Base-by-base conservation (phyloP, 2,113 vertebrate genomes). In the Cairina moschata region DNA sequence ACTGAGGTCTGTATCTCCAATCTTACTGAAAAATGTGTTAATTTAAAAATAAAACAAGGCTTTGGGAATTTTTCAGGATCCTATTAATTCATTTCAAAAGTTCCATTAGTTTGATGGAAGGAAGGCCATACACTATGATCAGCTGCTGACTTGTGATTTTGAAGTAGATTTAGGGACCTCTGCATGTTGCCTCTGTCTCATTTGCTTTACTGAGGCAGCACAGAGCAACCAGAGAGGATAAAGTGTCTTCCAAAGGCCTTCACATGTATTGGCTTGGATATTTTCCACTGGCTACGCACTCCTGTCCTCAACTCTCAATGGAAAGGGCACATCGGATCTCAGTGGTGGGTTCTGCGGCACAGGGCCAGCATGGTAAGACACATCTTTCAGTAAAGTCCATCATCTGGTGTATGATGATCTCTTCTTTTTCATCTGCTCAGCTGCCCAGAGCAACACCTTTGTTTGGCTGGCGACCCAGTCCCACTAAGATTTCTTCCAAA, bases 11-110 rank as follows among this genome's bases (percentile, higher is more conserved):
- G 0, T 59, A 79, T 56, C 34, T 90, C 65, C 23, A 66, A 62
- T 73, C 44, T 83, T 26, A 62, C 6, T 88, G 78, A 79, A 94
- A 84, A 93, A 32, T 46, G 8, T 29, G 8, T 56, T 91, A 76
- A 82, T 85, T 82, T 84, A 56, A 87, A 94, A 78, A 75, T 76
- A 87, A 93, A 89, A 87, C 8, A 87, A 85, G 13, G 14, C 4
- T 59, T 25, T 38, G 25, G 18, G 34, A 93, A 65, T 66, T 85
- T 87, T 87, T 82, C 34, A 65, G 58, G 17, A 58, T 73, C 17
- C 7, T 85, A 48, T 83, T 88, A 81, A 79, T 93, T 92, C 36
- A 68, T 82, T 90, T 83, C 32, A 69, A 13, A 79, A 72, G 11
- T 91, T 90, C 29, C 54, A 68, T 83, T 90, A 58, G 15, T 78